Conservation (phyloP, 2,797 vertebrate genomes). For the Pipistrellus pygmaeus region DNA sequence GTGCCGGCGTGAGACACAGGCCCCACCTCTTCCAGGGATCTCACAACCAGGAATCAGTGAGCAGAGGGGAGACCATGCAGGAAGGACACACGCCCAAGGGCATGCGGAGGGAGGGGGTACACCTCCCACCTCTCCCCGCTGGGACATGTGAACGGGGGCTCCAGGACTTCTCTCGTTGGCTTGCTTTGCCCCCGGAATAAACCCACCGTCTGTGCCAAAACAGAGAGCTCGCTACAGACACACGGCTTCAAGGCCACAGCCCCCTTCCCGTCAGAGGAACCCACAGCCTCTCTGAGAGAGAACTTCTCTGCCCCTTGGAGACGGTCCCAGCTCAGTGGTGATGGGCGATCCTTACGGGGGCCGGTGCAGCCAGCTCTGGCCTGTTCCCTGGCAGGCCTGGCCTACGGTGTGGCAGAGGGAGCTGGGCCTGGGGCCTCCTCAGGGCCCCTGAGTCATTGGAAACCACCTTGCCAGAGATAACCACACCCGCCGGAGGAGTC, state of each 20-base stretch:
- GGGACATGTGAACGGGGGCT: not conserved
- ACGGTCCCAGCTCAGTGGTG: not conserved
- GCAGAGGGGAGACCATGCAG: not conserved
- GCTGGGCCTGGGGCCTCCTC: not conserved
- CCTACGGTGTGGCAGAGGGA: not conserved
- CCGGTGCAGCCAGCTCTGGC: not conserved
- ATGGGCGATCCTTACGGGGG: not conserved
- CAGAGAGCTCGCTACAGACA: not conserved
- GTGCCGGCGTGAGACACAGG: rapidly evolving
- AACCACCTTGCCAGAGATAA: not conserved
- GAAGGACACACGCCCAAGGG: not conserved
- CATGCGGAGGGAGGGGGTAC: not conserved
- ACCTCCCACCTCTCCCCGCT: not conserved
- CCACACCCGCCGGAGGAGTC: not conserved
- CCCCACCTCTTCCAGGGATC: not conserved
- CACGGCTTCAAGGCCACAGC: not conserved
- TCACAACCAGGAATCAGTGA: not conserved
- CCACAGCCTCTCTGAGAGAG: not conserved
- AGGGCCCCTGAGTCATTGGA: not conserved
- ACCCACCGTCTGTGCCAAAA: not conserved
- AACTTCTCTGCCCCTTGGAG: not conserved
- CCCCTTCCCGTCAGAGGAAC: not conserved
- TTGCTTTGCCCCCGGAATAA: not conserved
- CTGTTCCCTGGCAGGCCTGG: not conserved
- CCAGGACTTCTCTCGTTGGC: not conserved